Base-by-base conservation (phyloP, 2,113 vertebrate species). In the Bubalus kerabau region DNA sequence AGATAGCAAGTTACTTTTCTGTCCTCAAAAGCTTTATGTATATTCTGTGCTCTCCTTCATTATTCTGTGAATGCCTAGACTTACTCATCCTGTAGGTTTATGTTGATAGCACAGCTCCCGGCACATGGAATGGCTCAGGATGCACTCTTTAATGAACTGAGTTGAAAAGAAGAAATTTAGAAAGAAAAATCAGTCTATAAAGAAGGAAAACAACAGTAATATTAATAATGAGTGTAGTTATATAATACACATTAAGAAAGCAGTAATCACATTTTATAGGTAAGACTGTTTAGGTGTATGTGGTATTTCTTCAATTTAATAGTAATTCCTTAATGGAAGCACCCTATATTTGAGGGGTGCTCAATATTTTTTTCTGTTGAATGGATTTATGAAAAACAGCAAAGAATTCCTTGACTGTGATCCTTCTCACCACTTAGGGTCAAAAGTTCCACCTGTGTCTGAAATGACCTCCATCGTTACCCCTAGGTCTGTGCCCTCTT, bases 71-170 rank as follows among this genome's bases (percentile, higher is more conserved):
- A 3, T 5, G 23, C 30, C 8, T 56, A n/a, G 30, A 32, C 2
- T 62, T 36, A 14, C 30, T 26, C 56, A 17, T n/a, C 24, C 84
- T 46, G 11, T 52, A 48, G 46, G 3, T 28, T 24, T 21, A 8
- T 17, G 14, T 7, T 3, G 0, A 15, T 0, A 40, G 32, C 28
- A 56, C 7, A 43, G 59, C 32, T 59, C 17, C 9, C 32, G 24
- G 12, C 14, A 46, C 30, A 71, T 3, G 26, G 23, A 50, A 21
- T 36, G 46, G 17, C 50, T 59, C 9, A 50, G 17, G 62, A 43
- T 23, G 0, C 19, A 21, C 40, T 26, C 19, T 92, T 64, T 9
- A 81, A 17, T 82, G 28, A 10, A 4, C 1, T 23, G 6, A 46
- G 17, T 6, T 36, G 0, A 32, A 67, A 80, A 64, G 0, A 32